A percentile compares a stretch with the other conserved stretches of the same genome.
These are phyloP conservation scores for Meles meles DNA, from an alignment of 2,113 vertebrate genomes.

Conservation along the genomic window DNA sequence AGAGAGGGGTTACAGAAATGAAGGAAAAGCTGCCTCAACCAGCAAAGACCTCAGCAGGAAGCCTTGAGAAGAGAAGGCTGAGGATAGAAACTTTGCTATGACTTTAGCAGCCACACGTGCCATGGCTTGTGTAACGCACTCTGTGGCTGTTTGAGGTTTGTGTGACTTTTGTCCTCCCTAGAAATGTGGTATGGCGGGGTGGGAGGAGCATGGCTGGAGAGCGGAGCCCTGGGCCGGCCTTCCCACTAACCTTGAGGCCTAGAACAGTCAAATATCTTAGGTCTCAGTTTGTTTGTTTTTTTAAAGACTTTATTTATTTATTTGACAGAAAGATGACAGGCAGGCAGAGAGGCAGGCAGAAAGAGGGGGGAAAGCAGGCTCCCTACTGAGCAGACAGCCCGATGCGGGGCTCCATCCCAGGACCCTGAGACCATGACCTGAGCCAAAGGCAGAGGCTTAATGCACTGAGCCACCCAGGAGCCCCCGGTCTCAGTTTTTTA, in stretches of 20 bases:
- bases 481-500: not conserved
- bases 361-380: too few relatives aligned
- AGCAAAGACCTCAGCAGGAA: not conserved
- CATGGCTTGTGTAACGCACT: not conserved
- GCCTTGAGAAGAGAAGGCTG: not conserved
- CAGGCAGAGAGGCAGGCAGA: too few relatives aligned
- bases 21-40: not conserved
- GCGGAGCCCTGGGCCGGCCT: not conserved
- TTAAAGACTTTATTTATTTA: too few relatives aligned
- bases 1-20: not conserved
- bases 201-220: not conserved
- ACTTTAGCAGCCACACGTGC: not conserved
- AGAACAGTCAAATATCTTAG: not conserved
- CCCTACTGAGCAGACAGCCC: too few relatives aligned
- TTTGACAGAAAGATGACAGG: too few relatives aligned
- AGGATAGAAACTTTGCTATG: not conserved
- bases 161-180: not conserved
- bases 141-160: not conserved
- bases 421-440: too few relatives aligned
- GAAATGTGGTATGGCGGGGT: not conserved
- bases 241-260: not conserved
- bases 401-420: too few relatives aligned
- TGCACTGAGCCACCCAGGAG: too few relatives aligned
- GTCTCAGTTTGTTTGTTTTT: slow-evolving; percentile 1
- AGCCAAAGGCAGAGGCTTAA: too few relatives aligned